Evolutionary conservation across 1,140 invertebrate genomes (phyloP).

Genomic region (Tetramorium parvispinum): DNA sequence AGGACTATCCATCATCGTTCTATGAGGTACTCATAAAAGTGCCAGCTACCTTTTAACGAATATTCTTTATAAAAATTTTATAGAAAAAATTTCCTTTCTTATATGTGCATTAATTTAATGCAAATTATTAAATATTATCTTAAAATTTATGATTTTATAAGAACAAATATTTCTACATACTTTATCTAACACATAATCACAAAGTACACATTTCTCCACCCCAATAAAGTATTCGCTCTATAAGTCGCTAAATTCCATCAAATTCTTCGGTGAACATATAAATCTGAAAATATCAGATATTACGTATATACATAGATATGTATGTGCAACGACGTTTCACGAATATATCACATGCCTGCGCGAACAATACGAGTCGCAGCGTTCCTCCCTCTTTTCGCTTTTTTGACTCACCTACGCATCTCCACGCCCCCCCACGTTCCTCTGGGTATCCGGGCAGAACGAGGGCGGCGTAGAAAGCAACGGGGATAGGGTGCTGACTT

Average conservation of each 20-base stretch:
- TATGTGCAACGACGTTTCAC: constrained; percentile 32
- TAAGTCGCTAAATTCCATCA: constrained; percentile 10
- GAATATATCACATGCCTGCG: constrained; percentile 44
- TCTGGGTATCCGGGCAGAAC: constrained; percentile 57
- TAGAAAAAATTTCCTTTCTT: neutral
- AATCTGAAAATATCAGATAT: constrained; percentile 48
- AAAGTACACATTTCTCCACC: neutral
- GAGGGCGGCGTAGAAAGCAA: constrained; percentile 58
- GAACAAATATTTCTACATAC: neutral
- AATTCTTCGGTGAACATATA: constrained; percentile 20
- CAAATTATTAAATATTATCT: neutral
- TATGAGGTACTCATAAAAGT: neutral
- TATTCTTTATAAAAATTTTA: constrained; percentile 31
- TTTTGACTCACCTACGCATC: constrained; percentile 73
- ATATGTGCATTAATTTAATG: constrained; percentile 8
- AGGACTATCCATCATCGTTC: neutral
- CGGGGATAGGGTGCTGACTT: constrained; percentile 71
- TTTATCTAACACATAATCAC: neutral
- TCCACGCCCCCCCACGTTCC: constrained; percentile 56
- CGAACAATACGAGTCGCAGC: constrained; percentile 55
- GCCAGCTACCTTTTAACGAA: neutral
- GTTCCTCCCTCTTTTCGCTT: constrained; percentile 57
- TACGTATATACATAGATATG: constrained; percentile 16
- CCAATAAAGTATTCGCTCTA: neutral
- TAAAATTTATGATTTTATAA: neutral